These are phyloP conservation scores for Oreochromis spilurus DNA, from an alignment of 2,113 vertebrate species.

Conservation along the genomic window DNA sequence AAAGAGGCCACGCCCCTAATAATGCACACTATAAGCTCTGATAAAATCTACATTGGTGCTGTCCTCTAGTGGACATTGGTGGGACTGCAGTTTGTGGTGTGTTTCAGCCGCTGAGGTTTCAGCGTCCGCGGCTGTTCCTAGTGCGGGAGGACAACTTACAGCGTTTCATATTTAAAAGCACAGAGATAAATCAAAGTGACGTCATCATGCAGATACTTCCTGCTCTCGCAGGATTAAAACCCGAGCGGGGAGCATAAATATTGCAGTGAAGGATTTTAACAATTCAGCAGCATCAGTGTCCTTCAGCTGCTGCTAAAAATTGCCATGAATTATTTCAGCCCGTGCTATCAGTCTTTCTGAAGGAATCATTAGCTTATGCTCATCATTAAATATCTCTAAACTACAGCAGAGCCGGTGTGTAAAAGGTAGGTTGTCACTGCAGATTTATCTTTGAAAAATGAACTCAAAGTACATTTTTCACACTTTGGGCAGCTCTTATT, in stretches of 20 bases:
- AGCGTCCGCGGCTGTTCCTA: not conserved
- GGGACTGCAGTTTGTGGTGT: not conserved
- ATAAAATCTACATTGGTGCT: not conserved
- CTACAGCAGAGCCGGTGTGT: not conserved
- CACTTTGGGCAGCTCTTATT: not conserved
- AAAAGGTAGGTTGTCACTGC: constrained; percentile 4
- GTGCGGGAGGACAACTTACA: not conserved
- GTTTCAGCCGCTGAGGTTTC: not conserved
- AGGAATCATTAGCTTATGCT: not conserved
- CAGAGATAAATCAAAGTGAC: not conserved
- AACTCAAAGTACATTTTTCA: not conserved
- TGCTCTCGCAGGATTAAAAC: not conserved
- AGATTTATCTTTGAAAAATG: not conserved
- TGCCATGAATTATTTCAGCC: not conserved
- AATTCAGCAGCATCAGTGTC: constrained; percentile 17
- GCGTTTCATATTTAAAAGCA: not conserved
- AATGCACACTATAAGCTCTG: not conserved
- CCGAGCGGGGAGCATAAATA: constrained; percentile 4
- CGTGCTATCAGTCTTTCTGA: not conserved
- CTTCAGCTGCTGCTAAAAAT: constrained; percentile 6
- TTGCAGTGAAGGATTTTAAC: constrained; percentile 1
- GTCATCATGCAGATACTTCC: not conserved
- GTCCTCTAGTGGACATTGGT: not conserved
- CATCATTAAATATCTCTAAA: constrained; percentile 10
- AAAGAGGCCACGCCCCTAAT: not conserved